A percentile compares a stretch with the other conserved stretches of the same genome.
Conservation (phyloP, 2,113 vertebrate species). For the Sinocyclocheilus anshuiensis region DNA sequence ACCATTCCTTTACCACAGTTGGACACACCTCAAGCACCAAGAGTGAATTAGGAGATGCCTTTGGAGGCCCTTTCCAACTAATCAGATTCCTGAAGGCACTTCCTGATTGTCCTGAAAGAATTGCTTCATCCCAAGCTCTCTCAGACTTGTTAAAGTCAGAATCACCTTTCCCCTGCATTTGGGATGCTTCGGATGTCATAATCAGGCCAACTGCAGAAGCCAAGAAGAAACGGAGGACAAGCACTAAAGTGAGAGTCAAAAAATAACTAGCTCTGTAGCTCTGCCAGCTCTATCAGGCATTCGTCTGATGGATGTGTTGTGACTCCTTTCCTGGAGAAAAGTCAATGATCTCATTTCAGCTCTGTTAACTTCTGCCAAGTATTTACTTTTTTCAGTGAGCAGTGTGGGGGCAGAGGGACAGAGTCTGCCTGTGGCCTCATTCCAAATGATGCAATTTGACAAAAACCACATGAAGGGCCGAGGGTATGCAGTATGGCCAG, state of each 20-base stretch:
- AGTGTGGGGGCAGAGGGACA: slow-evolving; percentile 46
- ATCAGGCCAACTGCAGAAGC: slow-evolving; percentile 22
- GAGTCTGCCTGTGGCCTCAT: slow-evolving; percentile 55
- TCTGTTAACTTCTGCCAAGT: slow-evolving; percentile 67
- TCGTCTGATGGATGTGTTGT: slow-evolving; percentile 56
- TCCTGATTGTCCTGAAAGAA: background rate
- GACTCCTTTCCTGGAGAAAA: slow-evolving; percentile 58
- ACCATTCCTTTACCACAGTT: background rate
- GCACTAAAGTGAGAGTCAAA: slow-evolving; percentile 35
- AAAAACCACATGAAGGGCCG: slow-evolving; percentile 61
- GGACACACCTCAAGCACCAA: background rate
- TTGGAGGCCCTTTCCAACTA: background rate
- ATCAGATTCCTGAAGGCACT: background rate
- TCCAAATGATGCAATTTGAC: slow-evolving; percentile 68
- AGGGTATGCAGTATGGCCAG: slow-evolving; percentile 39
- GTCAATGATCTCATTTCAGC: slow-evolving; percentile 65
- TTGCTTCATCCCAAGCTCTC: slow-evolving; percentile 12
- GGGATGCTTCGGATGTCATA: slow-evolving; percentile 49
- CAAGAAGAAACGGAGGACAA: slow-evolving; percentile 35
- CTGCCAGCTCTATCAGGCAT: slow-evolving; percentile 48
- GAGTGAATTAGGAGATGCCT: background rate
- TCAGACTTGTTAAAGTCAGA: background rate
- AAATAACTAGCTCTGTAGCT: slow-evolving; percentile 33
- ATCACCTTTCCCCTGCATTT: slow-evolving; percentile 21
- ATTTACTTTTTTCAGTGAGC: slow-evolving; percentile 55